A percentile compares a stretch with the other conserved stretches of the same genome.
Evolutionary conservation across 2,113 vertebrate genomes (phyloP).

Genomic region (Peromyscus polionotus): DNA sequence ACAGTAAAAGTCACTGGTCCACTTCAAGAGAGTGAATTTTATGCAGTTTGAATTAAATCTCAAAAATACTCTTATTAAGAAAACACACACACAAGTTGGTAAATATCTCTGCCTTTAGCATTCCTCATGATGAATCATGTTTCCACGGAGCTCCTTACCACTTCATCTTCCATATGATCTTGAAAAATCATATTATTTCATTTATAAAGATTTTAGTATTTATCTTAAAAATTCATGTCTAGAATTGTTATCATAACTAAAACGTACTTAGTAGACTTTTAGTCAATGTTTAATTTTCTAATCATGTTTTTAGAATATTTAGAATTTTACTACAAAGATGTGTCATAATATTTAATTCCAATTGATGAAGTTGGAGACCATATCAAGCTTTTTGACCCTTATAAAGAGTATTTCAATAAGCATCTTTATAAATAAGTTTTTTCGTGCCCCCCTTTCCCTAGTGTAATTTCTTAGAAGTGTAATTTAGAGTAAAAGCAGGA

Average conservation of each 20-base stretch:
- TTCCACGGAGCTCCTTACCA: background rate
- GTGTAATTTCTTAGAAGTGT: conserved; percentile 19
- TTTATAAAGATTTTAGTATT: conserved; percentile 51
- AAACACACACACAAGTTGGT: background rate
- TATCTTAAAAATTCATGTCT: conserved; percentile 18
- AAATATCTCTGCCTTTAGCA: background rate
- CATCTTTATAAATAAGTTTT: background rate
- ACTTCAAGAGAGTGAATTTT: conserved; percentile 27
- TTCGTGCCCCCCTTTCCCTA: background rate
- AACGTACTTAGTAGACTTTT: background rate
- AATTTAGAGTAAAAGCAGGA: conserved; percentile 1
- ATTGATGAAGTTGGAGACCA: background rate
- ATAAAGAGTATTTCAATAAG: background rate
- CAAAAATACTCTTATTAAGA: background rate
- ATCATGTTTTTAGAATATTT: conserved; percentile 30
- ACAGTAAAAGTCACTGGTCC: background rate
- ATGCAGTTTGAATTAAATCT: conserved; percentile 45
- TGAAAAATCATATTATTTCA: conserved; percentile 24
- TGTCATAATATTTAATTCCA: background rate
- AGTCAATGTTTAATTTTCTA: conserved; percentile 43
- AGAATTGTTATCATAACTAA: background rate
- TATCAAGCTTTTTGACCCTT: conserved; percentile 31
- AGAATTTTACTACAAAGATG: background rate
- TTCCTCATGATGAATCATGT: background rate
- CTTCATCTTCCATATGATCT: background rate